Evolutionary conservation across 2,113 vertebrate species (phyloP).

Genomic region (Onychorhynchus coronatus): DNA sequence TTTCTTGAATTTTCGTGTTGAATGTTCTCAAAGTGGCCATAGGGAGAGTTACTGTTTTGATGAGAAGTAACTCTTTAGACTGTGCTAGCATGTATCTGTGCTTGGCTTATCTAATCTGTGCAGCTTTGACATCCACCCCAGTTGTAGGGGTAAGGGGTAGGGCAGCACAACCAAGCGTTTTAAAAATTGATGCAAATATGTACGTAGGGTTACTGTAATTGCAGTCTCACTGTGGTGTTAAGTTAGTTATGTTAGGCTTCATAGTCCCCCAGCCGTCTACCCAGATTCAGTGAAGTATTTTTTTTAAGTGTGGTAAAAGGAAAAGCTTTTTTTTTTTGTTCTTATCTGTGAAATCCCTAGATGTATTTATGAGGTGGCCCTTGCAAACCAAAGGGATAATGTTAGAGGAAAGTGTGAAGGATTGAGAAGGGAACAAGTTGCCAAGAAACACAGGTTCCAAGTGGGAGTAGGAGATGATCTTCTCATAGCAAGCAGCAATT

Average conservation of each 20-base stretch:
- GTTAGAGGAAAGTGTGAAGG: neutral
- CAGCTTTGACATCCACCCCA: neutral
- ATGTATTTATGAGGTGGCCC: neutral
- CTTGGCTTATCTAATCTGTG: neutral
- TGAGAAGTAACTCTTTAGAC: neutral
- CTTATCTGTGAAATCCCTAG: neutral
- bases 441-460: neutral
- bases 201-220: neutral
- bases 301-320: neutral
- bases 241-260: neutral
- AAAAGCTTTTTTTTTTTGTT: neutral
- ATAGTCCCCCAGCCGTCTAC: neutral
- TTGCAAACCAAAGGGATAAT: neutral
- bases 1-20: neutral
- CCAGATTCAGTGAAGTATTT: rapidly evolving
- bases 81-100: neutral
- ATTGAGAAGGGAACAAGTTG: neutral
- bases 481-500: neutral
- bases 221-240: neutral
- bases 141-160: neutral
- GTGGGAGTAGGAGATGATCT: neutral
- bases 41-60: neutral
- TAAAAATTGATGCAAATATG: neutral
- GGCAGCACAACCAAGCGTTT: neutral
- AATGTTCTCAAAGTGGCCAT: neutral